Base-by-base conservation (phyloP, 2,113 vertebrate genomes). In the Phoxinus phoxinus region DNA sequence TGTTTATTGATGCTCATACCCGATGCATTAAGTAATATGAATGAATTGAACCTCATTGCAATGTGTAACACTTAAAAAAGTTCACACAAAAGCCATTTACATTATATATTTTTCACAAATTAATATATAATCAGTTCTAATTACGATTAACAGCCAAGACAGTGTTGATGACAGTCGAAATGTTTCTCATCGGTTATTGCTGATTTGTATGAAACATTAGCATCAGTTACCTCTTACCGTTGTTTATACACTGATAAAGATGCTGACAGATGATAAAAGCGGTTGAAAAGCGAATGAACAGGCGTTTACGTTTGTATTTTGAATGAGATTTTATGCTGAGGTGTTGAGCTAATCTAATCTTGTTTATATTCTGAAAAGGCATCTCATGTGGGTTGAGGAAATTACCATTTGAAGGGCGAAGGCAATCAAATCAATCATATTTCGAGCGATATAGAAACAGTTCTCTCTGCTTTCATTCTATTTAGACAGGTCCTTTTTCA, bases 331-430 rank as follows among this genome's bases (percentile, higher is more conserved):
- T 81, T 83, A 23, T 9, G 13, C 23, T 27, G 73, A 85, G 63
- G 25, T 86, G 65, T 71, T 74, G 74, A 10, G 69, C 51, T 84
- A 84, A 88, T 84, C 85, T 81, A 82, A 86, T 84, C 82, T 71
- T 71, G 61, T 81, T 81, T 86, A 75, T 25, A 72, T 61, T 51
- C 56, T 41, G 19, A 81, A 76, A 41, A 56, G 12, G 63, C 58
- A 80, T 75, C 27, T 21, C 65, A 44, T 61, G 46, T 56, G 53
- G 44, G 27, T 8, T 73, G 56, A 63, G 27, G 51, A 83, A 88
- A 84, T 72, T 53, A 61, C 27, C 9, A 56, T 76, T 61, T 82
- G 44, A 74, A 75, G 69, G 35, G 53, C 3, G 5, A n/a, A 63
- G 53, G 67, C 56, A 17, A 30, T 67, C 74, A 69, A 59, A 84